phyloP scores from a whole-genome alignment of 2,797 vertebrate genomes.

The Scolopax bukidnonensis region DNA sequence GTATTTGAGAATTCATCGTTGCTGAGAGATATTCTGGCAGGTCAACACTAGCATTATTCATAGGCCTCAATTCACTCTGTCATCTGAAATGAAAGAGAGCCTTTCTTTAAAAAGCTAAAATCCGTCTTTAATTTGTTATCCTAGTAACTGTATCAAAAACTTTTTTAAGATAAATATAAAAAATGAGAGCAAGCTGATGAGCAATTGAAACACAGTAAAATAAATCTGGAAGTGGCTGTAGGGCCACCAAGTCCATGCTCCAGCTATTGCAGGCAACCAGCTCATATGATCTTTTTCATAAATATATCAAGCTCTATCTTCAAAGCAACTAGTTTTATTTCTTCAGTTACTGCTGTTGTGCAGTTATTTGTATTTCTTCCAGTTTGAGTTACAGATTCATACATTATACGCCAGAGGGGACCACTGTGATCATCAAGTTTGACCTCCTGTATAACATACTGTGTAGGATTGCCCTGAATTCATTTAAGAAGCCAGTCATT shows the following conservation, averaged over 20 bases:
- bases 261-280: not conserved
- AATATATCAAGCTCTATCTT: not conserved
- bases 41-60: constrained; percentile 72
- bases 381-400: constrained; percentile 19
- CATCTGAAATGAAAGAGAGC: constrained; percentile 60
- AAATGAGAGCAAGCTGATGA: constrained; percentile 21
- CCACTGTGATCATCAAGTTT: constrained; percentile 5
- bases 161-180: constrained; percentile 36
- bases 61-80: constrained; percentile 54
- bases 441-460: constrained; percentile 32
- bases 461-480: not conserved
- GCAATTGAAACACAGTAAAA: constrained; percentile 10
- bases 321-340: constrained; percentile 30
- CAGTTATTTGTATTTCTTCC: constrained; percentile 8
- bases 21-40: constrained; percentile 65
- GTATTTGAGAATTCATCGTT: constrained; percentile 59
- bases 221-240: not conserved
- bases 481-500: constrained; percentile 58
- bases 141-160: constrained; percentile 48
- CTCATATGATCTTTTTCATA: not conserved
- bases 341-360: not conserved
- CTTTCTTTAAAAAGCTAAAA: constrained; percentile 62
- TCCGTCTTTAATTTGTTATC: constrained; percentile 59
- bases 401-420: constrained; percentile 3
- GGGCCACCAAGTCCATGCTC: not conserved